Conservation (phyloP, 2,113 vertebrate species). For the Thamnophis sirtalis region DNA sequence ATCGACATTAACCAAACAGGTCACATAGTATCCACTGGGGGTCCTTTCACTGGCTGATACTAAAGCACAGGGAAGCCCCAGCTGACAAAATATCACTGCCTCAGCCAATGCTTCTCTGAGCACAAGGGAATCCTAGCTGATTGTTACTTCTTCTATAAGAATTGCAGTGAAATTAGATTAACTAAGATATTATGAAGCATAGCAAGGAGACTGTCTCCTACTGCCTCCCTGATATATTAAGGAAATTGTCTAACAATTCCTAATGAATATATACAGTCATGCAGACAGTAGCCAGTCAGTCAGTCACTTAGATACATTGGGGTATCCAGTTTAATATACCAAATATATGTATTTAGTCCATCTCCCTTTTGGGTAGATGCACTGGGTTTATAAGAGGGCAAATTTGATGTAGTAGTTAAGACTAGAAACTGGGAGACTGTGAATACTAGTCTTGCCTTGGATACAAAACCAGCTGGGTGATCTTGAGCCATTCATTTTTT, state of each 20-base stretch:
- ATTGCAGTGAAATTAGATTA: not conserved
- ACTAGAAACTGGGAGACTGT: not conserved
- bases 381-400: not conserved
- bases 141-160: not conserved
- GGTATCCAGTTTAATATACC: not conserved
- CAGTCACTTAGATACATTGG: not conserved
- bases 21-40: not conserved
- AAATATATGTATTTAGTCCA: not conserved
- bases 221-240: not conserved
- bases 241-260: not conserved
- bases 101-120: not conserved
- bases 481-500: not conserved
- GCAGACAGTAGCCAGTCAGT: not conserved
- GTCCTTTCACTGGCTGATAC: not conserved
- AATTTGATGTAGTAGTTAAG: not conserved
- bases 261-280: not conserved
- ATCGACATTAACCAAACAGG: not conserved
- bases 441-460: not conserved
- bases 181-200: not conserved
- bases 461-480: not conserved
- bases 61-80: not conserved
- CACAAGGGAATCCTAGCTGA: not conserved
- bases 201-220: not conserved
- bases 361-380: not conserved
- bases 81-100: not conserved